Evolutionary conservation across 2,113 vertebrate species (phyloP), one percentile per base, ranked within the genome.

Genomic region (Globicephala melas): DNA sequence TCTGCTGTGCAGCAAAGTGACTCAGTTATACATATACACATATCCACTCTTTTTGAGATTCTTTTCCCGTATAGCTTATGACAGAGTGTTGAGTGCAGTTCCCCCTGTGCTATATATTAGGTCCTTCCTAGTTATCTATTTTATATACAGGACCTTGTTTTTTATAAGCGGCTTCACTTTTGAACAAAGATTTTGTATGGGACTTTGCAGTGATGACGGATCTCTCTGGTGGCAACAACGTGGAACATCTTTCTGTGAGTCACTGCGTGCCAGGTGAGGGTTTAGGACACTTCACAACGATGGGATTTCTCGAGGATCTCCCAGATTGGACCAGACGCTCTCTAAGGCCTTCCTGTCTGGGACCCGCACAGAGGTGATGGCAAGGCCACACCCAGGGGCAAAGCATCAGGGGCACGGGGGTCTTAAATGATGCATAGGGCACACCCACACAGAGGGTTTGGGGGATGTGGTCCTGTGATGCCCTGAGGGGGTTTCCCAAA

Each of bases 191-290:
- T 31, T 31, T 26, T 41, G 17, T 12, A 4, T 5, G 10, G 53
- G 9, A n/a, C 36, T 7, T 25, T 20, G 55, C 31, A 13, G 9
- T 3, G 9, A 33, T 5, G 38, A 33, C 28, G 8, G 58, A 21
- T 8, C 14, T 41, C 21, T n/a, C 50, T 3, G 13, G n/a, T 25
- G 0, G 55, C 71, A n/a, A 4, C 28, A 18, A n/a, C 2, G 9
- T 0, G 20, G 31, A 11, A 25, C 26, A 1, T 26, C 38, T n/a
- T 23, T 23, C 26, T 26, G 41, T 8, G 71, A 62, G 4, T 26
- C 58, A 13, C 2, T 11, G 21, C 11, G 15, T 6, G 23, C 71
- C 13, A 13, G 71, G 71, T 25, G 58, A 36, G 14, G 31, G 9
- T 36, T 47, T 44, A n/a, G 31, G 13, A 28, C 41, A 62, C 58